Percentiles rank a stretch among this genome's conserved stretches.
These are phyloP conservation scores for Coptodon bakossiorum DNA, from an alignment of 2,113 vertebrate genomes.

Conservation along the genomic window DNA sequence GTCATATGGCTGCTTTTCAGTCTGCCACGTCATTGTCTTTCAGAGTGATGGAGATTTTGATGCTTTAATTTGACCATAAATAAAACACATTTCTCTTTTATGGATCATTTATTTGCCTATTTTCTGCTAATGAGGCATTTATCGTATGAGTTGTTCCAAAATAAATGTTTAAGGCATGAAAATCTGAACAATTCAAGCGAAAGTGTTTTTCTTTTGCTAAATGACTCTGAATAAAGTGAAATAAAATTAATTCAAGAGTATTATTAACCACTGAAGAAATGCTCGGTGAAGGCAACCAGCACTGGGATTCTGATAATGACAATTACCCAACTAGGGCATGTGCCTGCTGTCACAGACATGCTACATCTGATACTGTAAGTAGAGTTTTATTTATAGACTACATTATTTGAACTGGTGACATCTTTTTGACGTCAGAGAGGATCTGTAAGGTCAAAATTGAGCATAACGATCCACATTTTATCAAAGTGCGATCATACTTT, in stretches of 20 bases:
- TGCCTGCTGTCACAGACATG: not conserved
- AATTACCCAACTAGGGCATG: not conserved
- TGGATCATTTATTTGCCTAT: constrained; percentile 5
- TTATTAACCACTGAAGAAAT: not conserved
- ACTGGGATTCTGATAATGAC: not conserved
- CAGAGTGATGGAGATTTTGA: not conserved
- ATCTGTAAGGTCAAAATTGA: not conserved
- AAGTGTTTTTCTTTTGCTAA: not conserved
- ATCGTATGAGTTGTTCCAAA: constrained; percentile 7
- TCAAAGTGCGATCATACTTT: not conserved
- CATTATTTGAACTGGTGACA: not conserved
- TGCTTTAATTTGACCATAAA: not conserved
- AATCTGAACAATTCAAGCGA: not conserved
- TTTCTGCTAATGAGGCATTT: constrained; percentile 16
- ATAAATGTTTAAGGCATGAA: not conserved
- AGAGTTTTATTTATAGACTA: not conserved
- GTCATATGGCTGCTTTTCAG: constrained; percentile 10
- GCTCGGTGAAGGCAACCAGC: not conserved
- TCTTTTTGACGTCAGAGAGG: not conserved
- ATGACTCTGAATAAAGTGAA: not conserved
- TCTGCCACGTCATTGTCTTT: constrained; percentile 13
- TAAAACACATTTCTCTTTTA: not conserved
- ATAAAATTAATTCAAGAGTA: not conserved
- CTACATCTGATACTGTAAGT: not conserved
- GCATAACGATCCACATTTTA: not conserved